phyloP scores from a whole-genome alignment of 2,797 vertebrate species.

The Phalloptychus januarius region DNA sequence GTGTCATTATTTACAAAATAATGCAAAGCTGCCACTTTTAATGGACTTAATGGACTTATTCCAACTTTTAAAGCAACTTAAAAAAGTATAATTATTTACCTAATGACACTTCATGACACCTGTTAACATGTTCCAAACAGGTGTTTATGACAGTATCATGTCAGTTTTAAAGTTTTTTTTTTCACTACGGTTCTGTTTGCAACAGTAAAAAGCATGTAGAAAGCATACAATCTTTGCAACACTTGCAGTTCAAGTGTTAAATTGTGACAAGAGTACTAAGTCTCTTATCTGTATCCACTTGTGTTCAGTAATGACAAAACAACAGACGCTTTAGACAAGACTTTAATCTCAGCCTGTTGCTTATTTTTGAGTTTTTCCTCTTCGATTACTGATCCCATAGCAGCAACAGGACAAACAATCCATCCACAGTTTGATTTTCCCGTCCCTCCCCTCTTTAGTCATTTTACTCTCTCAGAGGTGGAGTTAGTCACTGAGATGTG shows the following conservation, averaged over 20 bases:
- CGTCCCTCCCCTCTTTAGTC: constrained; percentile 27
- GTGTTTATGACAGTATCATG: no score
- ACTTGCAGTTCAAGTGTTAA: not conserved
- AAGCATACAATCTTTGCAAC: not conserved
- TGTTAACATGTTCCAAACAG: no score
- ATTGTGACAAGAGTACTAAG: not conserved
- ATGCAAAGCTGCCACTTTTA: no score
- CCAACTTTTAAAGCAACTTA: no score
- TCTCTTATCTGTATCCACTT: constrained; percentile 41
- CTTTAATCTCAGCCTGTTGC: constrained; percentile 75
- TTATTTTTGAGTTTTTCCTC: constrained; percentile 71
- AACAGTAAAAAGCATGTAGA: not conserved
- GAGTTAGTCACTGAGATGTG: constrained; percentile 55
- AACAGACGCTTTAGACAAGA: constrained; percentile 42
- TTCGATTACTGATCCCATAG: constrained; percentile 41
- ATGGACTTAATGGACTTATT: no score
- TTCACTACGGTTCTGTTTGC: no score
- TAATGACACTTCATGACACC: no score
- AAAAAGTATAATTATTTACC: no score
- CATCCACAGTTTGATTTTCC: constrained; percentile 38
- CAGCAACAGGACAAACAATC: constrained; percentile 40
- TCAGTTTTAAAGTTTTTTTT: no score
- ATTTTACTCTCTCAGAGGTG: constrained; percentile 55
- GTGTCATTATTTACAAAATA: no score
- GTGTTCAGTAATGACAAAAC: constrained; percentile 67